Evolutionary conservation across 2,888 invertebrate genomes (phyloP), one percentile per base, ranked within the genome.

Genomic region (Phyllotreta striolata): DNA sequence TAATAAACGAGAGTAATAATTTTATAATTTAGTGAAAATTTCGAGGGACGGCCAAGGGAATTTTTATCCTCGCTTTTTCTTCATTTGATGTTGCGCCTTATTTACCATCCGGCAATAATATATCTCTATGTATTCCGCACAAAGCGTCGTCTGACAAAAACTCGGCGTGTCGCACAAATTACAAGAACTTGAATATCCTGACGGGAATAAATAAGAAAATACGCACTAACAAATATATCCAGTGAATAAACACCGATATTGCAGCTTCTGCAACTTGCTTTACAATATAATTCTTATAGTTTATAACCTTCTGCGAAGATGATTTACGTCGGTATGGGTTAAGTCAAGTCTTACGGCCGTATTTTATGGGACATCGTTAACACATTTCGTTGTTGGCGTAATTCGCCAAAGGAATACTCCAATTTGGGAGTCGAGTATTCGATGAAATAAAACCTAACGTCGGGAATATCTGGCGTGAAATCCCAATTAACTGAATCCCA

Each of bases 231-330:
- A 52, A 52, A 52, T 52, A 52, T 52, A 52, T 52, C 39, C 52
- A 52, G 38, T 52, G 52, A 52, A 52, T 52, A 52, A 52, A 52
- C 52, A 52, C 52, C 52, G 52, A 52, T 52, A 52, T 49, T 52
- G 52, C 52, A 38, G 52, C 52, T 52, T 52, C 52, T 52, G 52
- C 52, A 52, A 52, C 52, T 52, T 34, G 52, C 52, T 52, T 24
- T 52, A 52, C 52, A 52, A 52, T 52, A 52, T 52, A 38, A 52
- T 52, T 52, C 52, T 52, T 24, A 24, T 52, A 52, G 37, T 52
- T 52, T 52, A 52, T 52, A 56, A 24, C 44, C 55, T 44, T 35
- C 37, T 56, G 8, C 37, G 9, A 12, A 10, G 56, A 56, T 56
- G 56, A 56, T 56, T 56, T 56, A 56, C 46, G 44, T 56, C 8